Base-by-base conservation (phyloP, 2,797 vertebrate species). In the Tangara arthus region DNA sequence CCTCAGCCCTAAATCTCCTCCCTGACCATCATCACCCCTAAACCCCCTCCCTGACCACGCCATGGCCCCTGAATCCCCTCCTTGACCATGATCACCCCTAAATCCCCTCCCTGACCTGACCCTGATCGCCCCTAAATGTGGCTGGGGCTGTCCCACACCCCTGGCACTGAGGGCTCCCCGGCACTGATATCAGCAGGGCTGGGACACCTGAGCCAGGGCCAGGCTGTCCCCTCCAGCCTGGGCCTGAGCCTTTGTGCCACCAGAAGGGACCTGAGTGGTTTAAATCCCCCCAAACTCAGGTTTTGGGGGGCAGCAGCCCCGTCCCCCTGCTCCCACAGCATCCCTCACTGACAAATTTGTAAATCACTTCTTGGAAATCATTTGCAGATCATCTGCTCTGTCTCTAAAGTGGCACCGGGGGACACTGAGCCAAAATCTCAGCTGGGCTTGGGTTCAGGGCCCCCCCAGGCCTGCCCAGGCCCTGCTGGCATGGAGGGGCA, bases 291-390 rank as follows among this genome's bases (percentile, higher is more conserved):
- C 37, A 39, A 4, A 30, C 6, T 15, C 3, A 8, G 57, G 6
- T 9, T 34, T 12, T 6, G 28, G 21, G 24, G 64, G n/a, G 26
- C 78, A 76, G 71, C 75, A 72, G 53, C 66, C 32, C 49, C 0
- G 0, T 13, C 12, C 35, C 53, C 23, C 30, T 9, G 34, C 17
- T 30, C 50, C 42, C 7, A 0, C 13, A 13, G 27, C 56, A 12
- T 56, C 77, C 52, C 59, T 9, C 1, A 0, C 21, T 5, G n/a
- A 28, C 59, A 65, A 1, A 44, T 35, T 15, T 7, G 32, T 27
- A 57, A 81, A 90, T 50, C 52, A 8, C 34, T 50, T 42, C 72
- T 55, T 18, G n/a, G 24, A 53, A 60, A 77, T 23, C 47, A 8
- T 44, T 72, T 52, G 53, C 75, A 83, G 83, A 75, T 19, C 47